Percentiles rank a stretch among this genome's conserved stretches.
Conservation (phyloP, 92 coral and sea anemone species). For the Meandrina meandrites region DNA sequence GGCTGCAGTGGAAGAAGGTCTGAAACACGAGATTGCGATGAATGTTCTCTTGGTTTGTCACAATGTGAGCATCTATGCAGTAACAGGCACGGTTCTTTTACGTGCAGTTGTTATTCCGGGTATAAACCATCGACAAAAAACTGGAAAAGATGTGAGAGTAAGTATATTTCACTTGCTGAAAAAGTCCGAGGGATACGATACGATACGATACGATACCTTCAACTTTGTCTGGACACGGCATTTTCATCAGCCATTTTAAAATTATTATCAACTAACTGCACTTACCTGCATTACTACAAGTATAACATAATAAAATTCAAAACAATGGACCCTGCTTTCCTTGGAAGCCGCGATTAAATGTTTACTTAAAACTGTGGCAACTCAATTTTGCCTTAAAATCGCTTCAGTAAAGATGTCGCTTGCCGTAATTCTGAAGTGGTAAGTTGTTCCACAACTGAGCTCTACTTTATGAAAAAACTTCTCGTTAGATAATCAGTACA, state of each 20-base stretch:
- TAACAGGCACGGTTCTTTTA: background rate
- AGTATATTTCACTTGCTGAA: background rate
- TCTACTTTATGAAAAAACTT: slow-evolving; percentile 3
- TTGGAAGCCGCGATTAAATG: too few species aligned
- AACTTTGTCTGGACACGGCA: too few species aligned
- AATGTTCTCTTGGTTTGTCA: background rate
- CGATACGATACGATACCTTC: too few species aligned
- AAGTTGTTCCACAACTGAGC: slow-evolving; percentile 27
- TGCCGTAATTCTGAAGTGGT: background rate
- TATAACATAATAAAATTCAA: too few species aligned
- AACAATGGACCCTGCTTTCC: too few species aligned
- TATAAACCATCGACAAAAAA: background rate
- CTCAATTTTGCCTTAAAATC: background rate
- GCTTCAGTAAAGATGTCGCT: background rate
- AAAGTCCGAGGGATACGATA: too few species aligned
- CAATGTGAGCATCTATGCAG: slow-evolving; percentile 17
- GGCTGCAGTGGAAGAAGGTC: background rate
- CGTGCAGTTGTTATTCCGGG: slow-evolving; percentile 18
- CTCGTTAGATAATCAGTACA: slow-evolving; percentile 7
- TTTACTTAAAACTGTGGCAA: too few species aligned
- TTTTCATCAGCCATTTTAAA: too few species aligned
- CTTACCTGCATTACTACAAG: too few species aligned
- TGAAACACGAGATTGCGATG: background rate
- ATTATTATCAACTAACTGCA: too few species aligned
- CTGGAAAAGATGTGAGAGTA: slow-evolving; percentile 10